Evolutionary conservation across 1,140 invertebrate genomes (phyloP), one percentile per base, ranked within the genome.

Genomic region (Plutomurus gul): DNA sequence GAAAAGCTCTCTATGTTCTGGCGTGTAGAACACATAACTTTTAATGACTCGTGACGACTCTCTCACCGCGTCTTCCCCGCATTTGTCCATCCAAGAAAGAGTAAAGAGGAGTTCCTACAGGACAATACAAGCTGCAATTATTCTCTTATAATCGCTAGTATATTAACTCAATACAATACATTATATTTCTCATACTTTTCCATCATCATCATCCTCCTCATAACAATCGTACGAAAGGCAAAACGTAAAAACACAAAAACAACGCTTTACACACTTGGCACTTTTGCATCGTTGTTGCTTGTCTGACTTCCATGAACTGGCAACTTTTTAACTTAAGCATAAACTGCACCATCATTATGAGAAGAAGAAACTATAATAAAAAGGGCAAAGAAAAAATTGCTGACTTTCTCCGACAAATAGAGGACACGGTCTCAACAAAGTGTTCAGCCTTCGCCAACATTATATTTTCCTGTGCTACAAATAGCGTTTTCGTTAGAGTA

Each of bases 1-100:
- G 84, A 96, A 91, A 83, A 97, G 92, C 87, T 98, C 96, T 80
- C 96, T 89, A 87, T 98, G 98, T 87, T 99, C 97, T 77, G 94
- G 88, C 11, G 96, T 92, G 87, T 98, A 98, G 87, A 98, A 98
- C 81, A 98, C 91, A 87, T 95, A 94, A 85, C 92, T 93, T 87
- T 97, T 95, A 81, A 98, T 92, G 76, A 96, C 92, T 88, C 92
- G 92, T 56, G 93, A 90, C 0, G 93, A 92, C 33, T 93, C 91
- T 77, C 89, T 88, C n/a, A 96, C 91, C 36, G 87, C 87, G 51
- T 88, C 85, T 85, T 94, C 92, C 3, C 86, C 83, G 51, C 89
- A 90, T 85, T 90, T 91, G 85, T 96, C 94, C 94, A 97, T 96
- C 2, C 89, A 90, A 72, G 90, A 86, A 77, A 98, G 85, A 60